phyloP scores from a whole-genome alignment of 1,140 invertebrate genomes.

The Nomia melanderi region DNA sequence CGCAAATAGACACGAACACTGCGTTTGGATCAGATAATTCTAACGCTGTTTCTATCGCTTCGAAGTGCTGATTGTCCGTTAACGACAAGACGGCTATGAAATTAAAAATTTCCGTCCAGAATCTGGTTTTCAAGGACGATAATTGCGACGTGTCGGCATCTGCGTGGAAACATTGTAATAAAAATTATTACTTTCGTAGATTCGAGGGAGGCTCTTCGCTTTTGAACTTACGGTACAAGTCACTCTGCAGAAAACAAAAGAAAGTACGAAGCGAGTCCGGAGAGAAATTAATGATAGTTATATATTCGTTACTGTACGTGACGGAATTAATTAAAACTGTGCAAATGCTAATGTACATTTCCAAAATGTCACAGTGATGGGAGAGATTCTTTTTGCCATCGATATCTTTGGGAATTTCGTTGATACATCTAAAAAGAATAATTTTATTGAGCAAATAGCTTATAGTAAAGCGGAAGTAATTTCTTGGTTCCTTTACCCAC shows the following conservation, averaged over 20 bases:
- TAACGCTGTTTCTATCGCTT: conserved; percentile 73
- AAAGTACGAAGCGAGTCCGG: conserved; percentile 78
- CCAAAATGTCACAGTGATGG: conserved; percentile 78
- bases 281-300: conserved; percentile 76
- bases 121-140: conserved; percentile 75
- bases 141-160: conserved; percentile 71
- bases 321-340: conserved; percentile 77
- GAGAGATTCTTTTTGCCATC: conserved; percentile 69
- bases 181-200: too few species aligned
- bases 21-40: conserved; percentile 67
- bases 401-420: conserved; percentile 68
- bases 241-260: conserved; percentile 77
- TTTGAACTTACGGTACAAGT: conserved; percentile 77
- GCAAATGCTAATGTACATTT: conserved; percentile 81
- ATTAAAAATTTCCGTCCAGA: conserved; percentile 80
- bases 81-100: conserved; percentile 76
- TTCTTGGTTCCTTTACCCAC: conserved; percentile 49
- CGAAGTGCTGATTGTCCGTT: conserved; percentile 70
- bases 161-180: conserved; percentile 60
- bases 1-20: conserved; percentile 74
- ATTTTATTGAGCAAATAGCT: too few species aligned
- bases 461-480: not conserved
- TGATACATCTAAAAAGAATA: conserved; percentile 72
- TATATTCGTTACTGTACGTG: conserved; percentile 72
- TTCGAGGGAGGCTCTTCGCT: too few species aligned